Base-by-base conservation (phyloP, 2,113 vertebrate genomes). In the Centrocercus urophasianus region DNA sequence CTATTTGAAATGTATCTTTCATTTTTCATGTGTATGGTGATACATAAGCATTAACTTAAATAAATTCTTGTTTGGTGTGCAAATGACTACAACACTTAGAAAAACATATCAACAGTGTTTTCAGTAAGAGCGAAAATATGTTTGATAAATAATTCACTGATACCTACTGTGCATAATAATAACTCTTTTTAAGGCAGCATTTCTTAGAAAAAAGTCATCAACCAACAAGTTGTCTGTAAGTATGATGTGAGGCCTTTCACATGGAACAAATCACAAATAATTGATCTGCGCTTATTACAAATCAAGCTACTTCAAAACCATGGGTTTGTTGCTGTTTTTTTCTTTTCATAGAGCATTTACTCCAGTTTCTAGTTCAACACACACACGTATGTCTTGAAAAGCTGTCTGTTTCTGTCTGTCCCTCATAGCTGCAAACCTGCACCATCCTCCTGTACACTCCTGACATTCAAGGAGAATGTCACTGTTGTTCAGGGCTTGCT, bases 101-200 rank as follows among this genome's bases (percentile, higher is more conserved):
- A 96, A 95, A 89, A 88, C 65, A 96, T 84, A 97, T 96, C 92
- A 95, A 89, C 34, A 24, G 56, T 97, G 79, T 94, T 98, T 97
- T 97, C 89, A 92, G 87, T 95, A 89, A 94, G 95, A 98, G 96
- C 42, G 48, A 97, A 97, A 97, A 96, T 86, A 97, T 96, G 96
- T 97, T 97, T 98, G 94, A 97, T 98, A 98, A 98, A 98, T 98
- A 97, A 98, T 98, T 97, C 96, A 98, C 97, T 97, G 95, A 95
- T 89, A 97, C 96, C 96, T 95, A 97, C 96, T 97, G 96, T 97
- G 98, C 93, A 97, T 97, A 97, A 97, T 97, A 97, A 98, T 97
- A 88, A 89, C 78, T 95, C 75, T 75, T 82, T 63, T 94, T 95
- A 97, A 96, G 83, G 81, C 81, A 96, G 89, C 82, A 88, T 83